These are phyloP conservation scores for Hoplias malabaricus DNA, from an alignment of 2,113 vertebrate genomes.

Conservation along the genomic window DNA sequence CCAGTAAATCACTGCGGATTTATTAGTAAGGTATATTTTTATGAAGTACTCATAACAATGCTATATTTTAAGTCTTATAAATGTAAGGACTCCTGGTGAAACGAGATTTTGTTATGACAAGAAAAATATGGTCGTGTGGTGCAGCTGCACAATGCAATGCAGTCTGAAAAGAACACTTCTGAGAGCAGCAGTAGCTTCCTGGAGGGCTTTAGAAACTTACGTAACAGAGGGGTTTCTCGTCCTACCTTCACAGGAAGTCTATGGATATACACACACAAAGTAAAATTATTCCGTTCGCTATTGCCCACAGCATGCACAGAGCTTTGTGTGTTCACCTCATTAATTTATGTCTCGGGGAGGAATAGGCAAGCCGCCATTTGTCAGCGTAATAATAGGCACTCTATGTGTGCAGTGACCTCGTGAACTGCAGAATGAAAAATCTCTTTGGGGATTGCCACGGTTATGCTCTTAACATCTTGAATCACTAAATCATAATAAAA, in stretches of 20 bases:
- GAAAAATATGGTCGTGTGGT: not conserved
- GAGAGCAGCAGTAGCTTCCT: not conserved
- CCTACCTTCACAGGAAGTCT: not conserved
- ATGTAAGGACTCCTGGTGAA: too few species aligned
- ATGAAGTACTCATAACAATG: too few species aligned
- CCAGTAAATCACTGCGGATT: too few species aligned
- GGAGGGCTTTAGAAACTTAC: not conserved
- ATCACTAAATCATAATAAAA: not conserved
- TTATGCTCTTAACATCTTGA: not conserved
- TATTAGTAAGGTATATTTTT: too few species aligned
- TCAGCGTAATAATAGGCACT: not conserved
- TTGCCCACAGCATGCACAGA: not conserved
- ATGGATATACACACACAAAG: not conserved
- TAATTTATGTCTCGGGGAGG: constrained; percentile 2
- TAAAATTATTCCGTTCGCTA: not conserved
- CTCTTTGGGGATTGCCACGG: not conserved
- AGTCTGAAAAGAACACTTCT: not conserved
- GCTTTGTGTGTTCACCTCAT: constrained; percentile 11
- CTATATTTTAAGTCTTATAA: too few species aligned
- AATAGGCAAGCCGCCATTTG: constrained; percentile 9
- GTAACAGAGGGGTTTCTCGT: not conserved
- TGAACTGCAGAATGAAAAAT: not conserved
- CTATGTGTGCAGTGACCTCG: not conserved
- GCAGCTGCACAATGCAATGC: not conserved
- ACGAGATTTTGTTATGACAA: not conserved